Conservation (phyloP, 2,888 invertebrate species). For the Drosophila formosana region DNA sequence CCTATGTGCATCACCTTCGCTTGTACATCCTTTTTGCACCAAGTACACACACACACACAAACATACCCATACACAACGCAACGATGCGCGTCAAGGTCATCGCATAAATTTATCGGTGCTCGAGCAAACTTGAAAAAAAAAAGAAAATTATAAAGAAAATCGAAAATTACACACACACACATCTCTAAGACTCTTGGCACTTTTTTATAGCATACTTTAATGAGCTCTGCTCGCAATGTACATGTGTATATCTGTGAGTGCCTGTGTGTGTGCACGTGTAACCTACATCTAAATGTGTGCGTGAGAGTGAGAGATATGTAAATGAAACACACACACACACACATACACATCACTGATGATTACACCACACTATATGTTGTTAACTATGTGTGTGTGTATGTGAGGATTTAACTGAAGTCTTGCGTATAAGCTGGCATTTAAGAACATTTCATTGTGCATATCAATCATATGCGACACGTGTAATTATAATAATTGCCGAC, state of each 20-base stretch:
- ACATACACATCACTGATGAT: constrained; percentile 4
- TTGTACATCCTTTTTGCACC: constrained; percentile 1
- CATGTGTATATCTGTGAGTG: background rate
- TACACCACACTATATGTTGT: constrained; percentile 12
- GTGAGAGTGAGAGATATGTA: constrained; percentile 20
- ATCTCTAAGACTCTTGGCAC: constrained; percentile 6
- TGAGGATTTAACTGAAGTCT: constrained; percentile 8
- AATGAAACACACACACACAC: background rate
- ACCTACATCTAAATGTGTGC: constrained; percentile 18
- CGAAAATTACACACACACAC: constrained; percentile 29
- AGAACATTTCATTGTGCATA: constrained; percentile 30
- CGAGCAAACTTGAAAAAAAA: background rate
- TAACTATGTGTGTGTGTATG: background rate
- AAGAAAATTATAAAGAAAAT: constrained; percentile 28
- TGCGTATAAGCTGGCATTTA: constrained; percentile 16
- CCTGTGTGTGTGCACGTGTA: constrained; percentile 26
- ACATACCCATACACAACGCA: constrained; percentile 23
- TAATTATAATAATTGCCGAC: constrained; percentile 48
- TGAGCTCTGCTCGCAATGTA: constrained; percentile 30
- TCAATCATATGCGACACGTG: constrained; percentile 50
- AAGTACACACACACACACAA: background rate
- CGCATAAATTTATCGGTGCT: constrained; percentile 40
- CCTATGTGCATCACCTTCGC: background rate
- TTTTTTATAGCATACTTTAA: constrained; percentile 58
- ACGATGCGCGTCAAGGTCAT: constrained; percentile 48